phyloP scores from a whole-genome alignment of 2,113 vertebrate species.

The Tonatia bakeri region DNA sequence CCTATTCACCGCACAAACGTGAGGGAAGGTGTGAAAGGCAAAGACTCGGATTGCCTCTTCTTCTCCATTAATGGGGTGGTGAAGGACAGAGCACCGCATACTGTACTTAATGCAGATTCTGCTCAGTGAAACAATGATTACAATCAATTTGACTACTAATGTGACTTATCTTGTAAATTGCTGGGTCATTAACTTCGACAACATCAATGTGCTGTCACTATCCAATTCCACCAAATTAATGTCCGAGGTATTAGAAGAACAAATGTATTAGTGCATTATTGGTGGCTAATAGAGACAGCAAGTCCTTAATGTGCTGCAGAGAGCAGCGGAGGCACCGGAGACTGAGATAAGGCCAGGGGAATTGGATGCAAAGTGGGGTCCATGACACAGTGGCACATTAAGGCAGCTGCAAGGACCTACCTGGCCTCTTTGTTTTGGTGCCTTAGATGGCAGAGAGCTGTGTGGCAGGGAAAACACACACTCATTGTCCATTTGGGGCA shows the following conservation, averaged over 20 bases:
- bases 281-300: constrained; percentile 83
- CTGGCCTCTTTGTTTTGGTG: not conserved
- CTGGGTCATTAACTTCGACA: constrained; percentile 87
- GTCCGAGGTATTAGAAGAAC: constrained; percentile 82
- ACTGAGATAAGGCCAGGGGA: not conserved
- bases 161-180: constrained; percentile 86
- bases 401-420: not conserved
- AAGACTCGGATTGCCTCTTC: not conserved
- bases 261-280: constrained; percentile 83
- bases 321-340: constrained; percentile 73
- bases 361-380: not conserved
- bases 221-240: constrained; percentile 85
- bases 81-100: constrained; percentile 69
- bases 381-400: not conserved
- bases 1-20: not conserved
- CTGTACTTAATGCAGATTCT: constrained; percentile 84
- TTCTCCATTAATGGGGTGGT: constrained; percentile 53
- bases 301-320: constrained; percentile 75
- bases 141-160: constrained; percentile 88
- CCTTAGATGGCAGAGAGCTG: not conserved
- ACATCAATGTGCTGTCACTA: constrained; percentile 83
- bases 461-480: not conserved
- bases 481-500: not conserved
- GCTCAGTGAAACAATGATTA: constrained; percentile 84
- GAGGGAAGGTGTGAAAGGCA: not conserved